Base-by-base conservation (phyloP, 2,888 invertebrate species). In the Cyaniris semiargus region DNA sequence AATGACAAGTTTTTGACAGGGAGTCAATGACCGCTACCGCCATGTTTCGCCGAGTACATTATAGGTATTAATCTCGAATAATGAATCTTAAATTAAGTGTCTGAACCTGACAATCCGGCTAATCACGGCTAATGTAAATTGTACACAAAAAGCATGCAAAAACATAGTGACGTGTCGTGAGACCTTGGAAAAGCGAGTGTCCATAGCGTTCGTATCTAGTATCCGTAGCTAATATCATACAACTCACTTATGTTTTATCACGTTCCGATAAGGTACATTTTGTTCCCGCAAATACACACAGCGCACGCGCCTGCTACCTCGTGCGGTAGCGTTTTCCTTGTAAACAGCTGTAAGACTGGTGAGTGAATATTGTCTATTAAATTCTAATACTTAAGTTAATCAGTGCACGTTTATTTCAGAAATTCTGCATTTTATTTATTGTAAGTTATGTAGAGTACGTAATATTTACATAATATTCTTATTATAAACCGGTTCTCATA, bases 211-310 rank as follows among this genome's bases (percentile, higher is more conserved):
- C 53, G 48, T 53, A 53, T 48, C 74, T 48, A 70, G 48, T 72
- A 72, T 53, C 34, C 34, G 34, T 34, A 34, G 7, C 72, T 71
- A 66, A 21, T 71, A 71, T 44, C 34, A 34, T 34, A 34, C 34
- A 34, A 34, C 34, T 34, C 74, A 53, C 23, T 8, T 74, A 53
- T 6, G 74, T 75, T 79, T 80, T 82, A 81, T 82, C 80, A 23
- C 77, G 18, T 74, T 15, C 31, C 70, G 79, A 80, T 81, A 81
- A 80, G 80, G 75, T 58, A 21, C 44, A 76, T 77, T 78, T 79
- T 79, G 7, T 58, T 78, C 13, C 7, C 53, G 18, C 23, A 0
- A 31, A 27, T 3, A 21, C 38, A n/a, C 70, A 8, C 18, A 71
- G n/a, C n/a, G 53, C 38, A 18, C 53, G 23, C 27, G 18, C 4